A percentile compares a stretch with the other conserved stretches of the same genome.
Conservation (phyloP, 2,113 vertebrate species). For the Gasterosteus nipponicus region DNA sequence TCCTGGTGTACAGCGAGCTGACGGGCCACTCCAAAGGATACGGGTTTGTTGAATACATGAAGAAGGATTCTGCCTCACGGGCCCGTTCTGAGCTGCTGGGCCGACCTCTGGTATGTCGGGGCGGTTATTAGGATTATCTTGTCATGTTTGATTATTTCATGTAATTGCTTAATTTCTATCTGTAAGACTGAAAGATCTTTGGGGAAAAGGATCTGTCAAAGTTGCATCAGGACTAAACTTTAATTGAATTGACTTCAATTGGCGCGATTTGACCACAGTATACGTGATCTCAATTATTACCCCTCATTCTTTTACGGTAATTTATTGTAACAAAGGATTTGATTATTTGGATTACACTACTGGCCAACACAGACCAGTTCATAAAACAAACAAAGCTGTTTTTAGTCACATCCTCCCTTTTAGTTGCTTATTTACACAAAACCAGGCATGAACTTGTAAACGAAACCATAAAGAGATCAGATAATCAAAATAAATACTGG, state of each 20-base stretch:
- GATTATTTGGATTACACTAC: neutral
- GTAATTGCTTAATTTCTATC: neutral
- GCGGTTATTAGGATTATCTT: neutral
- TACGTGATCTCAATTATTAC: neutral
- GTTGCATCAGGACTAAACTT: neutral
- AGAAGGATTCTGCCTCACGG: conserved; percentile 96
- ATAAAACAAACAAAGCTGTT: neutral
- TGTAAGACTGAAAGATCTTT: neutral
- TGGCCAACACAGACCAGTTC: neutral
- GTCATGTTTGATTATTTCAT: neutral
- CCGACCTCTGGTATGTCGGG: conserved; percentile 77
- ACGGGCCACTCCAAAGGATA: conserved; percentile 96
- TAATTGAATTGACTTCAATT: neutral
- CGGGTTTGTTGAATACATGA: conserved; percentile 99
- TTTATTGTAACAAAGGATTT: neutral
- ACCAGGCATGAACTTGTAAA: conserved; percentile 2
- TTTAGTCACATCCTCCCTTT: neutral
- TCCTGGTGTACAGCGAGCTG: conserved; percentile 93
- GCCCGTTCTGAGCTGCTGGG: conserved; percentile 93
- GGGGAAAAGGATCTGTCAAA: neutral
- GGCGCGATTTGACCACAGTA: neutral
- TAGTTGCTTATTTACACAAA: conserved; percentile 7
- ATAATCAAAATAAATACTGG: conserved; percentile 13
- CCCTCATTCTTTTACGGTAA: neutral
- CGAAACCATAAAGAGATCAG: conserved; percentile 2